Percentiles rank a stretch among this genome's conserved stretches.
Evolutionary conservation across 1,140 invertebrate genomes (phyloP).

Genomic region (Meloidogyne chitwoodi): DNA sequence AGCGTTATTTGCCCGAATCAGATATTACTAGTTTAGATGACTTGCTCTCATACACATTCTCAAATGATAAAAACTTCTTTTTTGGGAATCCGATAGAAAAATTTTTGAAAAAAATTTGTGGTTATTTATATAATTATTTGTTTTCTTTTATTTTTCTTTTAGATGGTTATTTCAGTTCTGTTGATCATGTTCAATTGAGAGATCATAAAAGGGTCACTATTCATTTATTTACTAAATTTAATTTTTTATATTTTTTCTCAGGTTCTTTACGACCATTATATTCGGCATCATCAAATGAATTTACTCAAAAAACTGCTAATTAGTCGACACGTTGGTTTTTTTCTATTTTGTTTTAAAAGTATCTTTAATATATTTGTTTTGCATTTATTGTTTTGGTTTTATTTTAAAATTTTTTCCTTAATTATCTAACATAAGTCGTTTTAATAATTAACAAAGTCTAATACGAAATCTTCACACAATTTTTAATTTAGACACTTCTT

Average conservation of each 20-base stretch:
- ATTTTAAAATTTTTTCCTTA: neutral
- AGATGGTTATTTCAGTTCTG: constrained; percentile 31
- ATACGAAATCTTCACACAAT: too few relatives aligned
- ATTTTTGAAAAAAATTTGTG: constrained; percentile 28
- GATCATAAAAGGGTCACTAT: constrained; percentile 20
- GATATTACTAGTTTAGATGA: constrained; percentile 8
- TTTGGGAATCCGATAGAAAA: constrained; percentile 34
- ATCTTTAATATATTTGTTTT: neutral
- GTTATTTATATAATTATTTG: constrained; percentile 11
- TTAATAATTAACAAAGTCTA: too few relatives aligned
- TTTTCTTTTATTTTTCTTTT: constrained; percentile 2
- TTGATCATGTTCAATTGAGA: constrained; percentile 29
- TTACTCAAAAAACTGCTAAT: constrained; percentile 31
- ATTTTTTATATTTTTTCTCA: neutral
- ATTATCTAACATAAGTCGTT: too few relatives aligned
- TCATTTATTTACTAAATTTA: neutral
- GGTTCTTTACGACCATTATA: constrained; percentile 38
- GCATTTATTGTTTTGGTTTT: too few relatives aligned
- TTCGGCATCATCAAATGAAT: constrained; percentile 37
- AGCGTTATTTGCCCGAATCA: constrained; percentile 9
- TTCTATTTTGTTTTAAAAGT: neutral
- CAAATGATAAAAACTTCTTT: constrained; percentile 27
- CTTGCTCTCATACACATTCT: constrained; percentile 22
- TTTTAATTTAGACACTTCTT: neutral
- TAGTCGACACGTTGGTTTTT: constrained; percentile 21